Conservation (phyloP, 1,140 invertebrate genomes). For the Drosophila auraria region DNA sequence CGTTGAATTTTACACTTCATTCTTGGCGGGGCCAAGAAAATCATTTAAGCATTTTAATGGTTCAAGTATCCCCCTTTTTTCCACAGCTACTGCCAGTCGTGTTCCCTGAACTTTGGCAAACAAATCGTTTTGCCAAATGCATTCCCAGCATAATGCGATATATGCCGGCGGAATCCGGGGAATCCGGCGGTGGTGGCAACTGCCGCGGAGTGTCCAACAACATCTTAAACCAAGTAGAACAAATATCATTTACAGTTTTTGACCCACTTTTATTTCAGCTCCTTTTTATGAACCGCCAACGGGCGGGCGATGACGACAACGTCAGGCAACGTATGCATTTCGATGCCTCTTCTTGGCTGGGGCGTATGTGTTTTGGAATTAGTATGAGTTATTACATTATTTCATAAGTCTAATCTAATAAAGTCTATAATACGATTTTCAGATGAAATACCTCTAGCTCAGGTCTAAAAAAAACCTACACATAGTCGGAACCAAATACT, state of each 20-base stretch:
- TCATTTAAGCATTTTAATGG: slow-evolving; percentile 55
- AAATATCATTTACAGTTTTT: slow-evolving; percentile 83
- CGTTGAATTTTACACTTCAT: slow-evolving; percentile 58
- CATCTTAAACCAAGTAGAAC: slow-evolving; percentile 83
- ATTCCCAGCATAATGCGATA: slow-evolving; percentile 47
- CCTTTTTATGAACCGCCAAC: slow-evolving; percentile 69
- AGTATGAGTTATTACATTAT: neutral
- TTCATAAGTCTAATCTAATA: too few relatives aligned
- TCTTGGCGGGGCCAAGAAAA: slow-evolving; percentile 13
- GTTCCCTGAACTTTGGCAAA: slow-evolving; percentile 39
- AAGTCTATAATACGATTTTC: too few relatives aligned
- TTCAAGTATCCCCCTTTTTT: slow-evolving; percentile 31
- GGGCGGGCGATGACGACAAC: slow-evolving; percentile 47
- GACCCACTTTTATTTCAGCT: slow-evolving; percentile 79
- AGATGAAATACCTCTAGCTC: too few relatives aligned
- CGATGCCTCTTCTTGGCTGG: slow-evolving; percentile 5
- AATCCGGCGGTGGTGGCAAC: slow-evolving; percentile 13
- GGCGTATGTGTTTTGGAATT: neutral
- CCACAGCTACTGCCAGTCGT: neutral
- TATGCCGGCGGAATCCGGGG: slow-evolving; percentile 23
- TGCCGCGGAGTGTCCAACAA: slow-evolving; percentile 50
- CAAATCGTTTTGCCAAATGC: slow-evolving; percentile 53
- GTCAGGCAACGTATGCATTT: slow-evolving; percentile 62
- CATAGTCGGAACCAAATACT: too few relatives aligned
- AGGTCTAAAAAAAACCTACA: too few relatives aligned